Evolutionary conservation across 2,113 vertebrate genomes (phyloP).

Genomic region (Reinhardtius hippoglossoides): DNA sequence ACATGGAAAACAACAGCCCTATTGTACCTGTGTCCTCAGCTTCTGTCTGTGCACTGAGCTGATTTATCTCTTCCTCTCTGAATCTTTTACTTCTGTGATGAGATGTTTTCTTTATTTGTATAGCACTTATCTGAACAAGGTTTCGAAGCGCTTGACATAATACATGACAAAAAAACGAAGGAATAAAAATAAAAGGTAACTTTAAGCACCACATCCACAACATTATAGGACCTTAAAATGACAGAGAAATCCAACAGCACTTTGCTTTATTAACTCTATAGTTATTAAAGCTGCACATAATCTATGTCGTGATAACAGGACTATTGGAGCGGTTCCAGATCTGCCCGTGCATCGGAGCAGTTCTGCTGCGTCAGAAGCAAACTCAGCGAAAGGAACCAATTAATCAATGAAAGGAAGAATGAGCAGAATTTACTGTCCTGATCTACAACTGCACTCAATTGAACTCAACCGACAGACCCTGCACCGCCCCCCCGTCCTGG

Average conservation of each 20-base stretch:
- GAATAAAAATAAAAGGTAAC: too few relatives aligned
- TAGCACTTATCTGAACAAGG: too few relatives aligned
- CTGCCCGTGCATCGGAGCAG: neutral
- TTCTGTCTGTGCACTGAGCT: conserved; percentile 24
- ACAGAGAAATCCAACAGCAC: too few relatives aligned
- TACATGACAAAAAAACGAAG: too few relatives aligned
- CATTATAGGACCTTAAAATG: too few relatives aligned
- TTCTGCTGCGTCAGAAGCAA: neutral
- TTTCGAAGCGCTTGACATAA: too few relatives aligned
- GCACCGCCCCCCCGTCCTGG: conserved; percentile 29
- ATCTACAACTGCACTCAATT: conserved; percentile 13
- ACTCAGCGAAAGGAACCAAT: neutral
- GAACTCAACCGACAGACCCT: conserved; percentile 19
- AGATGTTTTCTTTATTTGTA: too few relatives aligned
- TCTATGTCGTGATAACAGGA: too few relatives aligned
- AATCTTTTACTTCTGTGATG: neutral
- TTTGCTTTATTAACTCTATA: too few relatives aligned
- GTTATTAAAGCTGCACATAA: too few relatives aligned
- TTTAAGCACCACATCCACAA: too few relatives aligned
- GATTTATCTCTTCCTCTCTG: neutral
- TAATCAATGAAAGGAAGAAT: neutral
- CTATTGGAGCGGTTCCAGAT: too few relatives aligned
- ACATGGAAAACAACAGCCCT: conserved; percentile 69
- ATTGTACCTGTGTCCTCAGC: conserved; percentile 70
- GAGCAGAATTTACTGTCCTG: neutral